Conservation (phyloP, 2,888 invertebrate species). For the Cynaeus angustus region DNA sequence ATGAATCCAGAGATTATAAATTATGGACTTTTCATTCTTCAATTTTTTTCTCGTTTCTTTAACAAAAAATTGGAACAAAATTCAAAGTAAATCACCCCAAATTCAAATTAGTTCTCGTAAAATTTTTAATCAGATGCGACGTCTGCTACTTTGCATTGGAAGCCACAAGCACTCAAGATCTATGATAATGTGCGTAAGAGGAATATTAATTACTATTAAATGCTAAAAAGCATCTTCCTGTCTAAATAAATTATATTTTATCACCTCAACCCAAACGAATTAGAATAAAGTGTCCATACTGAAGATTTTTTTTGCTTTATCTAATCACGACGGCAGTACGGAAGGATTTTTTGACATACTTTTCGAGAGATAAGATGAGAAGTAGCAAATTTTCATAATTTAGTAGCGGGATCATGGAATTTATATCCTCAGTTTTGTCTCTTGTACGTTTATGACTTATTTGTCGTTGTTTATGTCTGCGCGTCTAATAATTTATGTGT, state of each 20-base stretch:
- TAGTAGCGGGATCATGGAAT: constrained; percentile 26
- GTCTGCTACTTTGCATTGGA: constrained; percentile 32
- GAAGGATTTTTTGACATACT: constrained; percentile 16
- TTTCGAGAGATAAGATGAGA: constrained; percentile 17
- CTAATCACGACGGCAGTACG: constrained; percentile 30
- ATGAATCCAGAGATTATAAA: too few species aligned
- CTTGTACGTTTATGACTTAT: constrained; percentile 33
- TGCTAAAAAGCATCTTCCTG: constrained; percentile 5
- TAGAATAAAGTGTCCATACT: not conserved
- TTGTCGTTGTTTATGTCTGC: constrained; percentile 37
- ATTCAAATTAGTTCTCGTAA: constrained; percentile 51
- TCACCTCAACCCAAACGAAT: not conserved
- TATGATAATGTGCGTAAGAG: constrained; percentile 51
- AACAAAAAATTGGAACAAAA: constrained; percentile 10
- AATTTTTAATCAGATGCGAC: constrained; percentile 46
- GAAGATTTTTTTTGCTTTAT: constrained; percentile 24
- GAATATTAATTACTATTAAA: constrained; percentile 51
- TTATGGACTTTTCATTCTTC: too few species aligned
- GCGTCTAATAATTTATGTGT: constrained; percentile 37
- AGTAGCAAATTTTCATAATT: constrained; percentile 36
- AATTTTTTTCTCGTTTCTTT: too few species aligned
- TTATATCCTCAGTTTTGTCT: constrained; percentile 24
- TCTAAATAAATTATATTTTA: constrained; percentile 13
- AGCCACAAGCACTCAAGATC: constrained; percentile 46
- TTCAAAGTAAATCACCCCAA: constrained; percentile 11